Evolutionary conservation across 2,888 invertebrate species (phyloP).

Genomic region (Papilio elwesi): DNA sequence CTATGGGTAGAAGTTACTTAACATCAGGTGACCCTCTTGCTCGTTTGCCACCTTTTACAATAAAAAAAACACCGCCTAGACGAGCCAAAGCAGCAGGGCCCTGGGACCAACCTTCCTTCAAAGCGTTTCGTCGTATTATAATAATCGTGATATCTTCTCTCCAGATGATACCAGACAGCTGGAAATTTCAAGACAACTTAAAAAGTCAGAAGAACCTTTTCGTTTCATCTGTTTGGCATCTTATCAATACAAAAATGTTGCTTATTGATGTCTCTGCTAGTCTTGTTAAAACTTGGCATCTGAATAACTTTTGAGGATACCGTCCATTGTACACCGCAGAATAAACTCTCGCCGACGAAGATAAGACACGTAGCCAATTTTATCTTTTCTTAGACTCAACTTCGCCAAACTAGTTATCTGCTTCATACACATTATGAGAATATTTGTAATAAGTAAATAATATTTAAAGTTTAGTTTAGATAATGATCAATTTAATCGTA

Average conservation of each 20-base stretch:
- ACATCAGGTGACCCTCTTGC: no score
- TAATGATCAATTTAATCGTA: no score
- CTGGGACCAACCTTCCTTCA: no score
- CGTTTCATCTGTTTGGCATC: not conserved
- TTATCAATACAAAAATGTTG: conserved; percentile 1
- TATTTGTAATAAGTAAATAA: not conserved
- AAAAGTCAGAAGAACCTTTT: no score
- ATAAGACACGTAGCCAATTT: conserved; percentile 36
- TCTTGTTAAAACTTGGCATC: conserved; percentile 33
- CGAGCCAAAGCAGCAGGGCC: no score
- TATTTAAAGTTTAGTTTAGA: not conserved
- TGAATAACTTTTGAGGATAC: conserved; percentile 18
- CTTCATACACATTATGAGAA: conserved; percentile 1
- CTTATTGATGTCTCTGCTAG: not conserved
- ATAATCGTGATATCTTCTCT: no score
- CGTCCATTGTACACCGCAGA: conserved; percentile 16
- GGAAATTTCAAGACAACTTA: no score
- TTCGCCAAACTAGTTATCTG: conserved; percentile 21
- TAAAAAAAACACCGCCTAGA: no score
- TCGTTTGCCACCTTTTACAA: no score
- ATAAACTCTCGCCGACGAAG: conserved; percentile 10
- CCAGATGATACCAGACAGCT: no score
- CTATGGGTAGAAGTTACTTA: no score
- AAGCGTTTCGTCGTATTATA: no score
- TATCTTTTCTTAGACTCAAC: conserved; percentile 20